phyloP scores from a whole-genome alignment of 2,113 vertebrate genomes.

The Orthochromis malagaraziensis region DNA sequence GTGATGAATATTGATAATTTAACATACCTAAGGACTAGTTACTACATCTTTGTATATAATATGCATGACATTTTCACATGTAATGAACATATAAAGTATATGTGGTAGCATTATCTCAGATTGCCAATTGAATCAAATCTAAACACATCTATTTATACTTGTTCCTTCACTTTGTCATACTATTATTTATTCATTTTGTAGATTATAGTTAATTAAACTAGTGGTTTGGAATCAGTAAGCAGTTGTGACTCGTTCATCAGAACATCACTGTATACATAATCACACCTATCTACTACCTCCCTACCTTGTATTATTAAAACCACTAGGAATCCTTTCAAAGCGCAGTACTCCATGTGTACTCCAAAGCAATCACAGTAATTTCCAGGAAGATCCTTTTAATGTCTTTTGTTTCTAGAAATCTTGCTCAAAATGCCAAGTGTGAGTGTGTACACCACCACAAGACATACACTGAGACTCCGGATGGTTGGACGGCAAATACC shows the following conservation, averaged over 20 bases:
- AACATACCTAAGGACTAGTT: background rate
- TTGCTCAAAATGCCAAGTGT: conserved; percentile 3
- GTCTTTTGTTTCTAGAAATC: background rate
- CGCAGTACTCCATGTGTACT: conserved; percentile 50
- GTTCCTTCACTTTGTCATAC: background rate
- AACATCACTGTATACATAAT: background rate
- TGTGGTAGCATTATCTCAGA: background rate
- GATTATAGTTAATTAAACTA: background rate
- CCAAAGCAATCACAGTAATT: conserved; percentile 3
- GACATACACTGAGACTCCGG: background rate
- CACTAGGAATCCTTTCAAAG: conserved; percentile 56
- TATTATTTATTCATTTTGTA: background rate
- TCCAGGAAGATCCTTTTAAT: background rate
- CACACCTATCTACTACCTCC: background rate
- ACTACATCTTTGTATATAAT: background rate
- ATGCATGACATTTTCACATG: background rate
- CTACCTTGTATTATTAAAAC: conserved; percentile 66
- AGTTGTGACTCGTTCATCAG: background rate
- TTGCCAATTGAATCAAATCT: background rate
- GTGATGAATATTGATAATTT: background rate
- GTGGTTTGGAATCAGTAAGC: background rate
- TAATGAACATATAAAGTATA: background rate
- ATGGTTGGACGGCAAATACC: conserved; percentile 22
- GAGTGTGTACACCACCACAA: background rate
- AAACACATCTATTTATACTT: background rate